Evolutionary conservation across 2,888 invertebrate species (phyloP).

Genomic region (Oscheius myriophilus): DNA sequence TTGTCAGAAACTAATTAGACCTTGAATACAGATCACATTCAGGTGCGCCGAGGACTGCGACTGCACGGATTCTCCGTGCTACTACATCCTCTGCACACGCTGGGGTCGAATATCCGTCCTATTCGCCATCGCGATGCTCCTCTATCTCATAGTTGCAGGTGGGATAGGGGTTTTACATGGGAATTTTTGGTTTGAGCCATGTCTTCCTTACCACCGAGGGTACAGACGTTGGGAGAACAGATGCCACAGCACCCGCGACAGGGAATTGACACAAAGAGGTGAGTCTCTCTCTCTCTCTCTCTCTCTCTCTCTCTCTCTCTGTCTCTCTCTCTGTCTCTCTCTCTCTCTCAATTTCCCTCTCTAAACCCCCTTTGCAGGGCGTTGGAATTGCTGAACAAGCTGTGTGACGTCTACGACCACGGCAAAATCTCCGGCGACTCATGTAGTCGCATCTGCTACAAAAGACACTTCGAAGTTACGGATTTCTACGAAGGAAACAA

Average conservation of each 20-base stretch:
- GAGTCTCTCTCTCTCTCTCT: not conserved
- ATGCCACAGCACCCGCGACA: constrained; percentile 12
- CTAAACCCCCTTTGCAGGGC: constrained; percentile 48
- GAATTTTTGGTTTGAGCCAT: constrained; percentile 18
- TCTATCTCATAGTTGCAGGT: constrained; percentile 26
- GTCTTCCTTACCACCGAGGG: constrained; percentile 17
- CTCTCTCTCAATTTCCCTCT: not conserved
- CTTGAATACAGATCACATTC: too few species aligned
- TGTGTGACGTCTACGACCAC: constrained; percentile 58
- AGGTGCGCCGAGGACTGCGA: constrained; percentile 28
- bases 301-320: not conserved
- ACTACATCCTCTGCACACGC: constrained; percentile 22
- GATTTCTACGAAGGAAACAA: constrained; percentile 67
- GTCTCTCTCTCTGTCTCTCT: not conserved
- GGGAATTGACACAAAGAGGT: constrained; percentile 29
- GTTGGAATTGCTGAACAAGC: constrained; percentile 52
- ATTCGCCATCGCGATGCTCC: constrained; percentile 15
- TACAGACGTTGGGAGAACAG: constrained; percentile 15
- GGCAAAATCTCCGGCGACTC: constrained; percentile 63
- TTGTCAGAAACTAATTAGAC: too few species aligned
- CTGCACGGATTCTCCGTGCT: constrained; percentile 20
- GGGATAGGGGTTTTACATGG: not conserved
- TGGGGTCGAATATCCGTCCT: constrained; percentile 4
- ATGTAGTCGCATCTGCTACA: constrained; percentile 64
- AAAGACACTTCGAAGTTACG: constrained; percentile 58